These are phyloP conservation scores for Epinephelus malabaricus DNA, from an alignment of 2,797 vertebrate genomes.

Conservation along the genomic window DNA sequence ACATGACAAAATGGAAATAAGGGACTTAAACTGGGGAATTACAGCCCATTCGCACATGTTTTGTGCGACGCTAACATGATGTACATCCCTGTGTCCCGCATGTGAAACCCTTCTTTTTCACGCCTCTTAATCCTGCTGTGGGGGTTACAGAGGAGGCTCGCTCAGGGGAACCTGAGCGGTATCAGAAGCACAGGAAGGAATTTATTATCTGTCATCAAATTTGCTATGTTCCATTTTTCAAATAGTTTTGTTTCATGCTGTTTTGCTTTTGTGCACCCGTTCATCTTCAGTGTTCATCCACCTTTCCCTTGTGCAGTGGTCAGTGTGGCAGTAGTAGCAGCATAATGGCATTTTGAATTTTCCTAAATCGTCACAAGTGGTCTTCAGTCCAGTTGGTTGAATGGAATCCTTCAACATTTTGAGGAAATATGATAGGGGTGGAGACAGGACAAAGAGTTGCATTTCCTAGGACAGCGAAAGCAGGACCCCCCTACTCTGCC, in stretches of 20 bases:
- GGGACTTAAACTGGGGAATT: constrained; percentile 85
- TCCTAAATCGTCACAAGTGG: background rate
- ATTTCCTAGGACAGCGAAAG: too few species aligned
- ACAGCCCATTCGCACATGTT: constrained; percentile 76
- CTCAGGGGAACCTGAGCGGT: constrained; percentile 52
- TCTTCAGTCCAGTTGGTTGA: background rate
- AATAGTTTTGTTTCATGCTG: constrained; percentile 44
- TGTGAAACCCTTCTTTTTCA: constrained; percentile 73
- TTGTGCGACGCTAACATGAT: constrained; percentile 68
- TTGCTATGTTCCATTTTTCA: constrained; percentile 41
- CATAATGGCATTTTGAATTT: background rate
- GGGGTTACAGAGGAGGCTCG: constrained; percentile 50
- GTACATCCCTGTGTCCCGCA: constrained; percentile 72
- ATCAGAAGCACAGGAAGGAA: constrained; percentile 55
- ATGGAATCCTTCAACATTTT: background rate
- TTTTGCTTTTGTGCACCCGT: constrained; percentile 25
- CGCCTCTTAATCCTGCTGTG: constrained; percentile 70
- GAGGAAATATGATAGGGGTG: background rate
- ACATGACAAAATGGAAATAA: constrained; percentile 87
- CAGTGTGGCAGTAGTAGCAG: background rate
- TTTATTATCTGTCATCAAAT: constrained; percentile 56
- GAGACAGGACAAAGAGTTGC: fast-evolving
- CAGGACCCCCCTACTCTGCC: too few species aligned
- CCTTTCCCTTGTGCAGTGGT: constrained; percentile 5
- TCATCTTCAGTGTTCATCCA: background rate